phyloP scores from a whole-genome alignment of 1,140 invertebrate genomes.

The Drosophila asahinai region DNA sequence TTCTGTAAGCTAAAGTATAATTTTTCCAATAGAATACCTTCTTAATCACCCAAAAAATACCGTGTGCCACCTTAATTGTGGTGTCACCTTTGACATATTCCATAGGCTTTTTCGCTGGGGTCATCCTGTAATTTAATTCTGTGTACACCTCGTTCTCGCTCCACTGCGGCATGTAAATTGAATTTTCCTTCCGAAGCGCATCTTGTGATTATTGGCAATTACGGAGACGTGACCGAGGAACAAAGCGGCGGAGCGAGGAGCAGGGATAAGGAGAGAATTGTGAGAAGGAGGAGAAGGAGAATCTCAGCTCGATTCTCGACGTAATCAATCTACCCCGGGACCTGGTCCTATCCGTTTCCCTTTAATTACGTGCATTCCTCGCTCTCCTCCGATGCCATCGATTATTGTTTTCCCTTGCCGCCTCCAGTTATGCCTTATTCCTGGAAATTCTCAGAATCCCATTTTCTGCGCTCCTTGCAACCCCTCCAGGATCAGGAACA shows the following conservation, averaged over 20 bases:
- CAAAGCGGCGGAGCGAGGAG: constrained; percentile 16
- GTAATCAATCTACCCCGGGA: constrained; percentile 43
- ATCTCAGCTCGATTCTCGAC: not conserved
- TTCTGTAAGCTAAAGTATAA: no score
- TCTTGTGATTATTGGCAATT: constrained; percentile 74
- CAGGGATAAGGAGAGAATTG: not conserved
- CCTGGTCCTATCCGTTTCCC: constrained; percentile 25
- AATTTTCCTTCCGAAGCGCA: constrained; percentile 51
- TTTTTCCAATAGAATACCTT: no score
- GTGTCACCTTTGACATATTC: constrained; percentile 73
- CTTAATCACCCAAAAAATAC: no score
- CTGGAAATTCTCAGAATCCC: constrained; percentile 26
- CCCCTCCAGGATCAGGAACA: constrained; percentile 54
- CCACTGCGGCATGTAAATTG: constrained; percentile 58
- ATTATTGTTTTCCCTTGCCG: constrained; percentile 45
- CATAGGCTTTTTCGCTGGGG: constrained; percentile 28
- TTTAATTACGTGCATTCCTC: constrained; percentile 54
- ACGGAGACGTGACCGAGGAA: constrained; percentile 70
- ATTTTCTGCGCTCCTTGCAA: constrained; percentile 23
- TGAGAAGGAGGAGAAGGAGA: not conserved
- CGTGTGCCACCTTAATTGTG: not conserved
- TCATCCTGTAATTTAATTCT: constrained; percentile 40
- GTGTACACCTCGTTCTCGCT: constrained; percentile 16
- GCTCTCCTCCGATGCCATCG: constrained; percentile 25
- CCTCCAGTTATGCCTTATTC: constrained; percentile 14